Evolutionary conservation across 2,888 invertebrate genomes (phyloP), one percentile per base, ranked within the genome.

Genomic region (Rhodophaea formosa): DNA sequence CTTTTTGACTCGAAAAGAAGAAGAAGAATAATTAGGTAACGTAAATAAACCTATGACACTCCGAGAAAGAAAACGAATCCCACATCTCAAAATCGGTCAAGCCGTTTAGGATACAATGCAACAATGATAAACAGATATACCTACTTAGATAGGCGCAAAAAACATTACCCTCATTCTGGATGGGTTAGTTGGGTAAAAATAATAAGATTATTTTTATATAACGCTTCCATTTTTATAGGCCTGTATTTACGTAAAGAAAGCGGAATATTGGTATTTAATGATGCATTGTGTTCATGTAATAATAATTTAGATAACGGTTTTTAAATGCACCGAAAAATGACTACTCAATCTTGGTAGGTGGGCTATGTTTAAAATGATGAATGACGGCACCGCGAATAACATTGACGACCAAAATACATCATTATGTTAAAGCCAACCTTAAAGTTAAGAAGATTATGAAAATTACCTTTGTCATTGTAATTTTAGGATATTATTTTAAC

Each of bases 401-500:
- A 47, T 29, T 7, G 12, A 32, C 14, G 47, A n/a, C 2, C 14
- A 49, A 49, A 29, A 23, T 15, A 46, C 12, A n/a, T 23, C 6
- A 23, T 23, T 51, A 51, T 51, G 30, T 15, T 15, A 7, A 51
- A 14, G 10, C 8, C 30, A 51, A 32, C 1, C 8, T 32, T 35
- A 49, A 49, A 17, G 32, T 51, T 23, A 46, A n/a, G n/a, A 23
- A 46, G 23, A 46, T 46, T 46, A 46, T 46, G 46, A 7, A 46
- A 46, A 46, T 46, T 8, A 14, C n/a, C 44, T 14, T 32, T 49
- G 15, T 49, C 3, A 49, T 49, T 14, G 8, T 32, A 49, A 32
- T 30, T 49, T 49, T 15, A 16, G 10, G 15, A 16, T 49, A 32
- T 30, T 30, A 23, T n/a, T 49, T 49, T 32, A 8, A 15, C 23